Evolutionary conservation across 2,888 invertebrate genomes (phyloP).

Genomic region (Acleris emargana): DNA sequence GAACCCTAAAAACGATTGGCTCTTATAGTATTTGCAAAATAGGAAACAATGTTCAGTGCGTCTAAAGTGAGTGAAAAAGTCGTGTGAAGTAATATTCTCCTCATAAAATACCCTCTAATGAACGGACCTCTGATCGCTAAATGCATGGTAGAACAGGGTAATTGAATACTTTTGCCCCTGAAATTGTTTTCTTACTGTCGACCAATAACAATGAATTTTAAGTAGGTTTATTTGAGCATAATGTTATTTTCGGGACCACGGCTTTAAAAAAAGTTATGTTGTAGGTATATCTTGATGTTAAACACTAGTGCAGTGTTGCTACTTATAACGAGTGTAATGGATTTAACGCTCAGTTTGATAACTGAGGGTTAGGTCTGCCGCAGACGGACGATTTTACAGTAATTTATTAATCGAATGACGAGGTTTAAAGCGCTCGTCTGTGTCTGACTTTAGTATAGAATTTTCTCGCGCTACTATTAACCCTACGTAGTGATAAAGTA

Average conservation of each 20-base stretch:
- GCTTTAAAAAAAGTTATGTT: constrained; percentile 45
- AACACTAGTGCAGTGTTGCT: constrained; percentile 43
- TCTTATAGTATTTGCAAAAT: too few species aligned
- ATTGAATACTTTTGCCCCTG: constrained; percentile 40
- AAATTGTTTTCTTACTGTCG: constrained; percentile 21
- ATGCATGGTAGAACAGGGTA: constrained; percentile 71
- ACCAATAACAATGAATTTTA: constrained; percentile 52
- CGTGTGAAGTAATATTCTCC: constrained; percentile 12
- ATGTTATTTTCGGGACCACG: constrained; percentile 64
- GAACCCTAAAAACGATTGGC: too few species aligned
- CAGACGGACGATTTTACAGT: constrained; percentile 16
- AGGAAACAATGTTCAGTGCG: too few species aligned
- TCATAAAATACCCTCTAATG: constrained; percentile 42
- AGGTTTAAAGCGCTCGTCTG: constrained; percentile 12
- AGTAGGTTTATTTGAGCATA: constrained; percentile 48
- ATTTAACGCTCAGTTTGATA: not conserved
- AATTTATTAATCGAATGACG: constrained; percentile 2
- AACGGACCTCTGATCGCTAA: constrained; percentile 45
- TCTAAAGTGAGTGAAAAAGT: not conserved
- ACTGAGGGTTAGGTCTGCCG: constrained; percentile 15
- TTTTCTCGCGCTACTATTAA: constrained; percentile 37
- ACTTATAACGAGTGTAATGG: constrained; percentile 22
- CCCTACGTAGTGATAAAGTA: constrained; percentile 55
- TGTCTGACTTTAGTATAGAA: constrained; percentile 43
- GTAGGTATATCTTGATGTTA: constrained; percentile 38